These are phyloP conservation scores for Thalassophryne amazonica DNA, from an alignment of 2,797 vertebrate species.

Conservation along the genomic window DNA sequence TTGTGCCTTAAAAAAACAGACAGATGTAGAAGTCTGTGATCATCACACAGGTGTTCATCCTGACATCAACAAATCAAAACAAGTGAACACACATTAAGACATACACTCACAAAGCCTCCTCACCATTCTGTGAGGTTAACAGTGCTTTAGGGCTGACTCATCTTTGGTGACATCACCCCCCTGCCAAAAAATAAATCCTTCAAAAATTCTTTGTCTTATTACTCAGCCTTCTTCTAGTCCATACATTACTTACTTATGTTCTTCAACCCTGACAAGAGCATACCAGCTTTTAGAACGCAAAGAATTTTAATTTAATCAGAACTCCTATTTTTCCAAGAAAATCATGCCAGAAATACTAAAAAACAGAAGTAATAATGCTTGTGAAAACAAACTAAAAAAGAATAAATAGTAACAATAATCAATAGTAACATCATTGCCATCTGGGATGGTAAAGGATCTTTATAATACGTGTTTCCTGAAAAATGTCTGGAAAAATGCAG, in stretches of 20 bases:
- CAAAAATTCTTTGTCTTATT: constrained; percentile 51
- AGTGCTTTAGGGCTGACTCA: constrained; percentile 51
- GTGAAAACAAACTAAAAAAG: too few relatives aligned
- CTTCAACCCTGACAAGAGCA: not conserved
- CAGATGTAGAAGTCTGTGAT: constrained; percentile 73
- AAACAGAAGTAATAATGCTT: too few relatives aligned
- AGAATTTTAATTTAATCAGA: too few relatives aligned
- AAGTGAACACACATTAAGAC: constrained; percentile 16
- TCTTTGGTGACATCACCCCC: constrained; percentile 55
- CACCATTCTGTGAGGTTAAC: constrained; percentile 47
- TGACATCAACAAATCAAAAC: constrained; percentile 52
- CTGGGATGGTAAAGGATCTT: too few relatives aligned
- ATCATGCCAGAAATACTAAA: too few relatives aligned
- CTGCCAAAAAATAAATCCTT: constrained; percentile 31
- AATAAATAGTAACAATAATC: too few relatives aligned
- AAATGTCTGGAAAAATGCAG: too few relatives aligned
- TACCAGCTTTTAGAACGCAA: constrained; percentile 28
- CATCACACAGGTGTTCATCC: constrained; percentile 73
- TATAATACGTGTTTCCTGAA: too few relatives aligned
- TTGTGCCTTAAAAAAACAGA: not conserved
- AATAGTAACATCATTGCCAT: too few relatives aligned
- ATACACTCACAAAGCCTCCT: constrained; percentile 32
- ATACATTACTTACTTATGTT: too few relatives aligned
- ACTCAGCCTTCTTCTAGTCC: too few relatives aligned
- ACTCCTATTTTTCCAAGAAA: too few relatives aligned